Conservation (phyloP, 2,113 vertebrate genomes). For the Nibea coibor region DNA sequence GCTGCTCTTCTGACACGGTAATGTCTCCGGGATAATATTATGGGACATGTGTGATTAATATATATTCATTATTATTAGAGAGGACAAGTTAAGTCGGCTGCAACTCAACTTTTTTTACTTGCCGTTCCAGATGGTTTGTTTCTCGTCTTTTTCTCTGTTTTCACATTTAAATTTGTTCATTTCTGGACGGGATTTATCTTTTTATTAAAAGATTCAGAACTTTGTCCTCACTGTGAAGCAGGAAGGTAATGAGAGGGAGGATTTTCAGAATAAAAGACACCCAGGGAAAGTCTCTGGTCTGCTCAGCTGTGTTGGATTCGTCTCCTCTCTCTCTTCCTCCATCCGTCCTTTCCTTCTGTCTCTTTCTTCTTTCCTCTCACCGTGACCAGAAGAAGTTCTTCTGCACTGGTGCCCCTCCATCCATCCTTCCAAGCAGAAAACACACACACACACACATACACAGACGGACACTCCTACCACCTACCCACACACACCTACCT, state of each 20-base stretch:
- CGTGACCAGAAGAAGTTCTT: constrained; percentile 77
- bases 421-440: constrained; percentile 78
- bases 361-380: constrained; percentile 37
- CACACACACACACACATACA: constrained; percentile 27
- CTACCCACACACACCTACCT: constrained; percentile 35
- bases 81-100: too few species aligned
- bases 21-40: too few species aligned
- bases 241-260: not conserved
- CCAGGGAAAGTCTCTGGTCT: not conserved
- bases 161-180: not conserved
- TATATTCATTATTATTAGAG: too few species aligned
- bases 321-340: not conserved
- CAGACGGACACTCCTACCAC: constrained; percentile 34
- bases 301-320: not conserved
- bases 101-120: too few species aligned
- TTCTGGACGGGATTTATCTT: too few species aligned
- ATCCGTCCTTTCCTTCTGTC: constrained; percentile 14
- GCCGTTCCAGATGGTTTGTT: too few species aligned
- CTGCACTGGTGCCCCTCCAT: constrained; percentile 76
- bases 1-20: too few species aligned
- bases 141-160: too few species aligned
- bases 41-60: too few species aligned
- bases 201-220: too few species aligned
- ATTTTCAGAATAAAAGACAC: not conserved
- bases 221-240: not conserved